Conservation (phyloP, 2,888 invertebrate species). For the Drosophila suboccidentalis region DNA sequence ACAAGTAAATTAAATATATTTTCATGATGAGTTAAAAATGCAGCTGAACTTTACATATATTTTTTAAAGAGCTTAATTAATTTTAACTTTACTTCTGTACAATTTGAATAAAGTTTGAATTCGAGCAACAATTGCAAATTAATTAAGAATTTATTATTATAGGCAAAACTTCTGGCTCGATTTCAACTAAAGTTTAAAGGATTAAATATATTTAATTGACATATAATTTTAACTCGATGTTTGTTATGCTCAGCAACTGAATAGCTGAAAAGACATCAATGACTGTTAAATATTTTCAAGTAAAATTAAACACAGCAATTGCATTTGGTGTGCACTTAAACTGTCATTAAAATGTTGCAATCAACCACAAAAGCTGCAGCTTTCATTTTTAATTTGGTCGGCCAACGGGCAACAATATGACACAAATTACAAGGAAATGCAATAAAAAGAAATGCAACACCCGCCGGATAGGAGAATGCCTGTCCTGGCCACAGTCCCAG, state of each 20-base stretch:
- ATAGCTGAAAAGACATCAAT: background rate
- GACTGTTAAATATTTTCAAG: background rate
- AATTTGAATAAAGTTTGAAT: background rate
- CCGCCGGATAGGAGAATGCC: conserved; percentile 27
- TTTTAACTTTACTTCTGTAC: too few species aligned
- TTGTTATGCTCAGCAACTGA: background rate
- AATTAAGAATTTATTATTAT: too few species aligned
- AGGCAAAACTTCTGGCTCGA: too few species aligned
- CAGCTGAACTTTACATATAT: too few species aligned
- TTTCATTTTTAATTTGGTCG: conserved; percentile 65
- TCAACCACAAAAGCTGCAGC: conserved; percentile 55
- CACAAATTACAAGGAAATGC: conserved; percentile 77
- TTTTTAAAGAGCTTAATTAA: too few species aligned
- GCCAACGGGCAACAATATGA: conserved; percentile 71
- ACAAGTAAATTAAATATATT: too few species aligned
- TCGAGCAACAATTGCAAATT: background rate
- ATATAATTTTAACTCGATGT: background rate
- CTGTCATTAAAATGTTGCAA: conserved; percentile 68
- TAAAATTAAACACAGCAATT: conserved; percentile 50
- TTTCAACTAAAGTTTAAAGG: background rate
- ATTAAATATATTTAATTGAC: background rate
- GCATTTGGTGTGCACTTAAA: conserved; percentile 65
- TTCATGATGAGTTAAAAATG: too few species aligned
- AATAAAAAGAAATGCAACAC: conserved; percentile 59
- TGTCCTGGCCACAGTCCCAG: conserved; percentile 17